Base-by-base conservation (phyloP, 2,888 invertebrate genomes). In the Slavum lentiscoides region DNA sequence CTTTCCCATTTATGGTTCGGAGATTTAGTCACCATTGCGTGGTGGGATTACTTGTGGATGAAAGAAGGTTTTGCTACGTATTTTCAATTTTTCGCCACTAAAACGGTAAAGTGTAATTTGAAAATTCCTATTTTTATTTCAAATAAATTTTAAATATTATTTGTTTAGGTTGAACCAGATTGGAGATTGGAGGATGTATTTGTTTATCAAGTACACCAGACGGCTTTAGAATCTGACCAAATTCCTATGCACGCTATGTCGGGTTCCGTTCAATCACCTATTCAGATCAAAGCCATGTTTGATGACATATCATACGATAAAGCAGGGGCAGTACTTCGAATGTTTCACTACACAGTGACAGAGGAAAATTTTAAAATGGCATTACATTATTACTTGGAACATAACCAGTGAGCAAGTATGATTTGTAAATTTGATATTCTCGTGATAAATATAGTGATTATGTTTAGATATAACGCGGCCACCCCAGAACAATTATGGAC, bases 1-100 rank as follows among this genome's bases (percentile, higher is more conserved):
- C 88, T 98, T 69, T 96, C 96, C 2, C 97, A 98, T 87, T 96
- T 97, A 86, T 98, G 98, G 98, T 98, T 98, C 87, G 98, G 98
- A 9, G 97, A 98, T 86, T 89, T 97, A 64, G 97, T 97, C 1
- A 97, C 97, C 37, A 77, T 77, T 15, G 53, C 59, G n/a, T 82
- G 81, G 82, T 83, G 83, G 83, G 70, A 74, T 70, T 81, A 81
- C 58, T 13, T 73, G 9, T 83, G 83, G 83, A 37, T 83, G 11
- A 83, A 82, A 59, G 83, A 83, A 68, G 83, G 82, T 21, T 83
- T 83, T 19, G 83, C 83, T 0, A 80, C 74, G 19, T 83, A 69
- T 49, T 83, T 83, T 37, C 75, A 83, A 39, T 83, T 82, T 58
- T 53, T 80, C 13, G 74, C 82, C 11, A 72, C 82, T 1, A 55